Evolutionary conservation across 2,888 invertebrate species (phyloP).

Genomic region (Megalurothrips usitatus): DNA sequence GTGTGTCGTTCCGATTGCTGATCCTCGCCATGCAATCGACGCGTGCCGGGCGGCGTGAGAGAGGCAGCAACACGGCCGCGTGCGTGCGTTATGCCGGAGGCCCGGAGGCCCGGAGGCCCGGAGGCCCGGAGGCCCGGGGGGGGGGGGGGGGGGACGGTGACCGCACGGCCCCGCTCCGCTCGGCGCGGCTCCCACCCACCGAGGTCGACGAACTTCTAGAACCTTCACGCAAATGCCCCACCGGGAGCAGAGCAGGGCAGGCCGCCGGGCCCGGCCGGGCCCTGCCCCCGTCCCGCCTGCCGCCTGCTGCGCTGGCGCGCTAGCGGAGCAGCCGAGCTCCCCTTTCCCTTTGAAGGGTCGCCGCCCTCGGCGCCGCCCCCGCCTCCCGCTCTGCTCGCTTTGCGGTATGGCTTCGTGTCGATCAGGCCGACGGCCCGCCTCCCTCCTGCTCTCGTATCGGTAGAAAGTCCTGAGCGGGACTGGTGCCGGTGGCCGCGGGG

Average conservation of each 20-base stretch:
- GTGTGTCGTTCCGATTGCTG: constrained; percentile 36
- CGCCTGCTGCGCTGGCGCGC: too few species aligned
- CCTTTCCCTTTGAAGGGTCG: constrained; percentile 1
- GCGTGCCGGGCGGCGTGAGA: background rate
- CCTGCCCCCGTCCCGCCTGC: background rate
- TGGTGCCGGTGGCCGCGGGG: too few species aligned
- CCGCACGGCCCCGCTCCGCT: background rate
- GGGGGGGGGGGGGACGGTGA: too few species aligned
- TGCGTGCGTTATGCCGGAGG: background rate
- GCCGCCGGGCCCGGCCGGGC: too few species aligned
- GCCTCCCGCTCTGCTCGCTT: too few species aligned
- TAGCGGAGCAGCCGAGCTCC: too few species aligned
- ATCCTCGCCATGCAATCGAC: background rate
- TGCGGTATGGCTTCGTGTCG: background rate
- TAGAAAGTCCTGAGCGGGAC: background rate
- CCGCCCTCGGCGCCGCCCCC: background rate
- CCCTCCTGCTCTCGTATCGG: background rate
- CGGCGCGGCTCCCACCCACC: constrained; percentile 5
- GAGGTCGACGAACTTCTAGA: constrained; percentile 36
- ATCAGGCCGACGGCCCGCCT: background rate
- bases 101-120: background rate
- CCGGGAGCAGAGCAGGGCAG: constrained; percentile 5
- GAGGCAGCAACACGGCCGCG: too few species aligned
- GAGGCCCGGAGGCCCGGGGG: background rate
- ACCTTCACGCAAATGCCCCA: constrained; percentile 30